These are phyloP conservation scores for Dioctria rufipes DNA, from an alignment of 2,888 invertebrate species.

Conservation along the genomic window DNA sequence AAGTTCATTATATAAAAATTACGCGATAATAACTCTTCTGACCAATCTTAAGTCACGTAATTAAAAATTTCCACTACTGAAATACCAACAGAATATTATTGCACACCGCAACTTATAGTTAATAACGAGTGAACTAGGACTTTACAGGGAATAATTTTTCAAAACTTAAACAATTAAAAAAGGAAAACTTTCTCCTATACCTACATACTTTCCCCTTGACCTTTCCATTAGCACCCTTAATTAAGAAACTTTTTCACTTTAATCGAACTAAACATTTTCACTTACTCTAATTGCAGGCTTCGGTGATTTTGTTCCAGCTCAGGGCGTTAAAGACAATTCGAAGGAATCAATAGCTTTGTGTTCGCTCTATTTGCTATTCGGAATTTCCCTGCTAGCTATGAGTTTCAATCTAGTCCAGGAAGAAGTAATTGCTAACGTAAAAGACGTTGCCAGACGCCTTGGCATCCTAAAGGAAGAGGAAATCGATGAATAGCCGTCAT, in stretches of 20 bases:
- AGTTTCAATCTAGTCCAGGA: conserved; percentile 97
- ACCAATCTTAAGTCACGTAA: too few relatives aligned
- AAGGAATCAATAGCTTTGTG: conserved; percentile 82
- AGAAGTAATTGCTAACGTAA: conserved; percentile 91
- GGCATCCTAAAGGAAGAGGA: conserved; percentile 89
- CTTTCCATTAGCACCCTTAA: not conserved
- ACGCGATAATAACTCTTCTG: too few relatives aligned
- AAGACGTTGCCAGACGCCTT: conserved; percentile 86
- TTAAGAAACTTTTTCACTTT: not conserved
- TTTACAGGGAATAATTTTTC: not conserved
- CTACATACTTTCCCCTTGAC: not conserved
- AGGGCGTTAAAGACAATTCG: conserved; percentile 71
- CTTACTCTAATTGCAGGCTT: conserved; percentile 74
- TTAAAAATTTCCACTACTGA: too few relatives aligned
- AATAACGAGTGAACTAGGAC: too few relatives aligned
- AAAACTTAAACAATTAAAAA: not conserved
- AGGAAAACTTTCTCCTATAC: too few relatives aligned
- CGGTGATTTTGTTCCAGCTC: conserved; percentile 92
- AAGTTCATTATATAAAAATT: too few relatives aligned
- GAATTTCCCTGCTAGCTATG: conserved; percentile 95
- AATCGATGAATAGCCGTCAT: conserved; percentile 70
- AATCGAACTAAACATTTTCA: conserved; percentile 38
- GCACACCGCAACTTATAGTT: too few relatives aligned
- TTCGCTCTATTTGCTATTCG: conserved; percentile 93
- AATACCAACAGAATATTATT: too few relatives aligned